Base-by-base conservation (phyloP, 92 coral and sea anemone species). In the Porites rus region DNA sequence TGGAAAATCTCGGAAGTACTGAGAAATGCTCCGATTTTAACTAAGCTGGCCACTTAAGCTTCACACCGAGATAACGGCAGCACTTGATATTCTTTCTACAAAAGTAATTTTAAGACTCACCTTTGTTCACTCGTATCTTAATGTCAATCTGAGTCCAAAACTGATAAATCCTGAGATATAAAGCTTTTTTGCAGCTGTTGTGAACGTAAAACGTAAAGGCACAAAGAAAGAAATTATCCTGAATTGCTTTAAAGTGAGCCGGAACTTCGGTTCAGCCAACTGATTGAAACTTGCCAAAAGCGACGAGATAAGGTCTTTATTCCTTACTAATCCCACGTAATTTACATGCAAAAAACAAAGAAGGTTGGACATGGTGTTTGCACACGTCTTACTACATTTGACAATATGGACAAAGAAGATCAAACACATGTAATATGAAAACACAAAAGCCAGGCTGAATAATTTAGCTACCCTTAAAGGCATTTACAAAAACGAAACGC, bases 291-390 rank as follows among this genome's bases (percentile, higher is more conserved):
- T 59, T 81, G 65, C 54, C 68, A 81, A 43, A 56, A 18, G 56
- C 69, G 24, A 16, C 66, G 13, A 51, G 58, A 69, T 81, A 56
- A 28, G 69, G 58, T 81, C 38, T 62, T 63, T 50, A 64, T 61
- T n/a, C 20, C 60, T 72, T 63, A 56, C 79, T 51, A 72, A 72
- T 61, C 63, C 73, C 38, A 74, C 25, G 21, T 51, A 51, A 73
- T 73, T 83, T 62, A 82, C 69, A 64, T 46, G 80, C 73, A 20
- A 51, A 65, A 53, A 83, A 82, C 69, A 58, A 83, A 81, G 10
- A 52, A 13, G 25, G 19, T 20, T 38, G 70, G 60, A 71, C 56
- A 28, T 66, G 14, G 25, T 69, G 86, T 81, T 69, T 69, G 87
- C 6, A 75, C 22, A 28, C 68, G 16, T 16, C 65, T 56, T 43